Conservation (phyloP, 1,140 invertebrate genomes). For the Caenorhabditis inopinata region DNA sequence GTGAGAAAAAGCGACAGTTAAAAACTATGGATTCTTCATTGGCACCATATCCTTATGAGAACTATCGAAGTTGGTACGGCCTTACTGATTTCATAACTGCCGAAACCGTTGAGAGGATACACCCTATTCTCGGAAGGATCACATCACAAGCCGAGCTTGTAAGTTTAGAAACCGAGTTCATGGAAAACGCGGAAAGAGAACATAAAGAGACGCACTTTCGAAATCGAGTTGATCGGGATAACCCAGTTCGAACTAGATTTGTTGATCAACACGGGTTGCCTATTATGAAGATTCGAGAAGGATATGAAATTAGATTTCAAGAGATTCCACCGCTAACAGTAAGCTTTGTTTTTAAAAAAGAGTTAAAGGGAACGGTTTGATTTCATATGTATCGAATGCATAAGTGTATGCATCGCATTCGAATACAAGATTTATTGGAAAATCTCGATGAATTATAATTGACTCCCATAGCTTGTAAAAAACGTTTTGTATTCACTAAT, state of each 20-base stretch:
- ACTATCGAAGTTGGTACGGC: conserved; percentile 81
- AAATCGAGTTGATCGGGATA: conserved; percentile 43
- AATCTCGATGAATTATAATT: too few relatives aligned
- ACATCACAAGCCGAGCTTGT: conserved; percentile 58
- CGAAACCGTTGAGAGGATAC: conserved; percentile 62
- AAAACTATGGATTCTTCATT: conserved; percentile 79
- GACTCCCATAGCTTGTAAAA: too few relatives aligned
- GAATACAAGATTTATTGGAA: too few relatives aligned
- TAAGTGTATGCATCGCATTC: too few relatives aligned
- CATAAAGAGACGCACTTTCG: neutral
- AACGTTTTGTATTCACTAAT: too few relatives aligned
- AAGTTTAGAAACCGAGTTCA: conserved; percentile 57
- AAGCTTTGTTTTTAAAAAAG: neutral
- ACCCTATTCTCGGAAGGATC: conserved; percentile 55
- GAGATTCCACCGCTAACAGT: conserved; percentile 76
- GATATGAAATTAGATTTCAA: conserved; percentile 79
- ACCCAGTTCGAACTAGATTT: conserved; percentile 67
- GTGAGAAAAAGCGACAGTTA: conserved; percentile 72
- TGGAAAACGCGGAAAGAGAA: conserved; percentile 44
- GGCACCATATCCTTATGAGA: conserved; percentile 87
- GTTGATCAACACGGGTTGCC: conserved; percentile 72
- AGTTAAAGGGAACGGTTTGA: too few relatives aligned
- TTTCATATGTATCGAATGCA: too few relatives aligned
- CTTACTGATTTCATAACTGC: conserved; percentile 77
- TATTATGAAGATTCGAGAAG: conserved; percentile 76